Percentiles rank a stretch among this genome's conserved stretches.
Conservation (phyloP, 2,888 invertebrate species). For the Eupithecia subumbrata region DNA sequence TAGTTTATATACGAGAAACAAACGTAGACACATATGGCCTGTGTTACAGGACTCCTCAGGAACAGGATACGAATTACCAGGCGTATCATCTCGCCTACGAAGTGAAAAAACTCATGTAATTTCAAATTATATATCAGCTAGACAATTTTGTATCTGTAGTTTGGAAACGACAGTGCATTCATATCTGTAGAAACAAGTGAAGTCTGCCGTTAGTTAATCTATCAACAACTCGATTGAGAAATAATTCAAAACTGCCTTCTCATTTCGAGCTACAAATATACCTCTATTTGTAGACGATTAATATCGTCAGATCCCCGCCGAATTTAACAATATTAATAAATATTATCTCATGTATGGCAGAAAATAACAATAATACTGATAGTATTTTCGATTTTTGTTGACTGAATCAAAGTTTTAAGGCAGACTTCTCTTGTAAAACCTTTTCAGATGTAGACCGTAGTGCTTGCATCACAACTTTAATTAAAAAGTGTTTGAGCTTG, state of each 20-base stretch:
- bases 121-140: constrained; percentile 76
- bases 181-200: constrained; percentile 52
- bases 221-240: neutral
- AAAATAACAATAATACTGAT: neutral
- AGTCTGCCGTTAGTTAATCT: constrained; percentile 46
- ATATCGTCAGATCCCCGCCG: neutral
- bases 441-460: constrained; percentile 54
- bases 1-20: constrained; percentile 35
- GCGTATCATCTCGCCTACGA: constrained; percentile 99
- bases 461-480: constrained; percentile 58
- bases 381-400: neutral
- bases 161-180: constrained; percentile 55
- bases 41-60: constrained; percentile 92
- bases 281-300: neutral
- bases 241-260: neutral
- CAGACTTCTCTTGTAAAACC: constrained; percentile 55
- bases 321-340: neutral
- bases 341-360: neutral
- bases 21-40: constrained; percentile 72
- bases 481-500: constrained; percentile 39
- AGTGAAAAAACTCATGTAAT: constrained; percentile 99
- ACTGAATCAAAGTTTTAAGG: constrained; percentile 18
- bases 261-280: neutral
- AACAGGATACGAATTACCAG: constrained; percentile 97
- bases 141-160: constrained; percentile 67